Conservation (phyloP, 2,888 invertebrate genomes). For the Orthosia gracilis region DNA sequence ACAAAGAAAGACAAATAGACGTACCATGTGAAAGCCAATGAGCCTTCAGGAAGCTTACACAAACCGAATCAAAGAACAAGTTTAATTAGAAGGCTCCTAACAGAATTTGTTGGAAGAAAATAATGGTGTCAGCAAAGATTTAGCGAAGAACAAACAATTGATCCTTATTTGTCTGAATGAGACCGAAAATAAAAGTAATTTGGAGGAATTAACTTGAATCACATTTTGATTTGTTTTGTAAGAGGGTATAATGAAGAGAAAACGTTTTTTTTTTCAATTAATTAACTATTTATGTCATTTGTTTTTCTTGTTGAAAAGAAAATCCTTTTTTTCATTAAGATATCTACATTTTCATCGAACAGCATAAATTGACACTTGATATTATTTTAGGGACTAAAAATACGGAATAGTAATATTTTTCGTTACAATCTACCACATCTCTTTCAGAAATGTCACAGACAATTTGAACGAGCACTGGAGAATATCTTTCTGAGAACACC, state of each 20-base stretch:
- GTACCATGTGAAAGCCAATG: slow-evolving; percentile 13
- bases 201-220: slow-evolving; percentile 10
- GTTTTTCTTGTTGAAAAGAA: too few relatives aligned
- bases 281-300: neutral
- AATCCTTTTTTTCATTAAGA: neutral
- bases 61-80: slow-evolving; percentile 35
- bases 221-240: neutral
- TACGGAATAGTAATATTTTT: slow-evolving; percentile 24
- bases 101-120: slow-evolving; percentile 30
- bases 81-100: slow-evolving; percentile 43
- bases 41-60: slow-evolving; percentile 3
- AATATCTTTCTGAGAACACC: neutral
- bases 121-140: slow-evolving; percentile 36
- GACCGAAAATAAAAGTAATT: slow-evolving; percentile 18
- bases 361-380: neutral
- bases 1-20: slow-evolving; percentile 11
- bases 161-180: slow-evolving; percentile 26
- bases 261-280: neutral
- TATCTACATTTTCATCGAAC: neutral
- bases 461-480: slow-evolving; percentile 11
- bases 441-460: slow-evolving; percentile 2
- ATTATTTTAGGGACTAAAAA: neutral
- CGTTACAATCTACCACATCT: slow-evolving; percentile 3
- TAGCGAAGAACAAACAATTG: slow-evolving; percentile 24
- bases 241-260: neutral